phyloP scores from a whole-genome alignment of 1,140 invertebrate species.

The Euura lappo region DNA sequence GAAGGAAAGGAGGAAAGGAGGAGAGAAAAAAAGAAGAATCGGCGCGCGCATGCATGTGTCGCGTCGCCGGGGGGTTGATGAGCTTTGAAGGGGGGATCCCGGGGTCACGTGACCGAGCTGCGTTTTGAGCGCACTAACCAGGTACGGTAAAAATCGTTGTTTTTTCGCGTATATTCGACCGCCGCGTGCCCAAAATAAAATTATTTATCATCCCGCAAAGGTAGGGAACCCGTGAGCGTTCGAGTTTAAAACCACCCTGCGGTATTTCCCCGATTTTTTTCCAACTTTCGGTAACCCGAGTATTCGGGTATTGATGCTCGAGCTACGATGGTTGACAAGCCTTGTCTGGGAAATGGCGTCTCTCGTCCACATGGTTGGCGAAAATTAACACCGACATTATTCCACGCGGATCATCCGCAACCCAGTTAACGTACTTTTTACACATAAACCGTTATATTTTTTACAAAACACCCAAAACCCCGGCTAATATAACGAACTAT shows the following conservation, averaged over 20 bases:
- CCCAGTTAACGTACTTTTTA: neutral
- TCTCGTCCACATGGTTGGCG: constrained; percentile 48
- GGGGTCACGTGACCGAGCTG: constrained; percentile 56
- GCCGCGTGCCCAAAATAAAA: constrained; percentile 26
- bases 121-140: constrained; percentile 58
- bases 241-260: neutral
- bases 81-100: constrained; percentile 20
- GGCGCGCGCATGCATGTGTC: constrained; percentile 1
- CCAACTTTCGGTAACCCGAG: neutral
- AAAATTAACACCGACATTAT: constrained; percentile 19
- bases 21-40: neutral
- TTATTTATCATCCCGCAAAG: neutral
- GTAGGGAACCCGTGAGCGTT: neutral
- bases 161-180: constrained; percentile 50
- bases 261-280: neutral
- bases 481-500: neutral
- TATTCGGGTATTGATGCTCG: constrained; percentile 33
- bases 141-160: constrained; percentile 52
- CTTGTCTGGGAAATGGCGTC: constrained; percentile 52
- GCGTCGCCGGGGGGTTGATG: constrained; percentile 10
- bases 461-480: neutral
- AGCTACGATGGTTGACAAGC: constrained; percentile 50
- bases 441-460: neutral
- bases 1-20: no score
- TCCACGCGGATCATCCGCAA: neutral